phyloP scores from a whole-genome alignment of 2,888 invertebrate genomes.

The Cerceris ruficornis region DNA sequence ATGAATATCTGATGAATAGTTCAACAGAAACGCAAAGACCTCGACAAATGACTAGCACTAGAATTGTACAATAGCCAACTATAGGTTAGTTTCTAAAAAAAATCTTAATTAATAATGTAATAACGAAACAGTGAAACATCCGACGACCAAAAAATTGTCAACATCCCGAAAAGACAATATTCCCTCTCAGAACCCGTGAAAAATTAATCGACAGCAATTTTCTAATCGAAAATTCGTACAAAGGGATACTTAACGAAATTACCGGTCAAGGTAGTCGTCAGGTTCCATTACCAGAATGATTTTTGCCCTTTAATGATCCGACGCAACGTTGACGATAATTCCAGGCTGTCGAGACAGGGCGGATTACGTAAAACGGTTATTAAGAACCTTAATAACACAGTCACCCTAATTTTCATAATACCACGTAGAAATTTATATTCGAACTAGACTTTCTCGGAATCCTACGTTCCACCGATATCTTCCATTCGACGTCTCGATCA shows the following conservation, averaged over 20 bases:
- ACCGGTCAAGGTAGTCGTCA: slow-evolving; percentile 25
- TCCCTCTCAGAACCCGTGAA: slow-evolving; percentile 16
- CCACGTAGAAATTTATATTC: slow-evolving; percentile 51
- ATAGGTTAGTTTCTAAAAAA: no score
- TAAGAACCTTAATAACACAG: slow-evolving; percentile 71
- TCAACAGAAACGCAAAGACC: no score
- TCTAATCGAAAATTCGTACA: slow-evolving; percentile 33
- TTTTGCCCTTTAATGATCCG: slow-evolving; percentile 36
- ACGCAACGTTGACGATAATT: slow-evolving; percentile 54
- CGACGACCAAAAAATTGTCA: not conserved
- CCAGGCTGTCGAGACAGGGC: slow-evolving; percentile 47
- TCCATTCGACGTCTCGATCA: slow-evolving; percentile 13
- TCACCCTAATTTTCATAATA: slow-evolving; percentile 72
- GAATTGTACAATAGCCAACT: no score
- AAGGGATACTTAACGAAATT: slow-evolving; percentile 52
- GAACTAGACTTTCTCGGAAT: slow-evolving; percentile 48
- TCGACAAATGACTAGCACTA: no score
- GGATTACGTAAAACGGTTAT: slow-evolving; percentile 56
- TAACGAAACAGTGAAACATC: not conserved
- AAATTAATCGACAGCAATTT: slow-evolving; percentile 43
- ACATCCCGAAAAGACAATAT: not conserved
- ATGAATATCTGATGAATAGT: no score
- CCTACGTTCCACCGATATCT: not conserved
- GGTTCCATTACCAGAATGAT: slow-evolving; percentile 30
- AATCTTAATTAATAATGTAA: not conserved